These are phyloP conservation scores for Danio choprae DNA, from an alignment of 2,797 vertebrate species.

Conservation along the genomic window DNA sequence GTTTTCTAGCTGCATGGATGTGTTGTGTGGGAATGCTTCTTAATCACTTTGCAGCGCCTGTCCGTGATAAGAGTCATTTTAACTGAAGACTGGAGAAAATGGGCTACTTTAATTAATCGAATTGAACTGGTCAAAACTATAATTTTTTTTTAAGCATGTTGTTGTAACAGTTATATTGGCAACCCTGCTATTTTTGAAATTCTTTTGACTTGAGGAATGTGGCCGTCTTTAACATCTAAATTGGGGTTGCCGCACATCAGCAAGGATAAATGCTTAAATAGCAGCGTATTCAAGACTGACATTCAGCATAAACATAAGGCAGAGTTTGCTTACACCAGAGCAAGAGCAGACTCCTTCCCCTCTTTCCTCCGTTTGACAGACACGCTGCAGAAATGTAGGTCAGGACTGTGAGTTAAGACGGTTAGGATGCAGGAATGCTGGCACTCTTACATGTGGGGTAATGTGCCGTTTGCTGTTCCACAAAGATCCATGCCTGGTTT, in stretches of 20 bases:
- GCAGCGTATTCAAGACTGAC: conserved; percentile 10
- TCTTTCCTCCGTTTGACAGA: conserved; percentile 42
- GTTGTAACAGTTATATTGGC: neutral
- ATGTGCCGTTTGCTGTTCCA: conserved; percentile 59
- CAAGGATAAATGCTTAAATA: conserved; percentile 43
- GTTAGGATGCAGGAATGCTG: conserved; percentile 54
- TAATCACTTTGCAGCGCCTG: neutral
- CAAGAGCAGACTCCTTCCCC: conserved; percentile 34
- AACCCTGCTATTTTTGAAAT: neutral
- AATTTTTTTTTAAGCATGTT: neutral
- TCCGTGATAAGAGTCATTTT: neutral
- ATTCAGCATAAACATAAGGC: conserved; percentile 45
- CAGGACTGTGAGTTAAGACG: conserved; percentile 69
- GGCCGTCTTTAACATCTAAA: conserved; percentile 29
- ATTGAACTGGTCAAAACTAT: neutral
- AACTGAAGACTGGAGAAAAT: neutral
- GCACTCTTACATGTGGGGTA: conserved; percentile 34
- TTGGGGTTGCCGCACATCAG: conserved; percentile 18
- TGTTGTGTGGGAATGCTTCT: neutral
- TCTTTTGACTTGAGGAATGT: conserved; percentile 6
- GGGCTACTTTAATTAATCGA: neutral
- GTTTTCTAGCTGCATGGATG: neutral
- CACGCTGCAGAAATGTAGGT: conserved; percentile 70
- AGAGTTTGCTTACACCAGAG: conserved; percentile 36
- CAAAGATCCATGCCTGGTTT: conserved; percentile 79